Base-by-base conservation (phyloP, 2,113 vertebrate species). In the Recurvirostra avosetta region DNA sequence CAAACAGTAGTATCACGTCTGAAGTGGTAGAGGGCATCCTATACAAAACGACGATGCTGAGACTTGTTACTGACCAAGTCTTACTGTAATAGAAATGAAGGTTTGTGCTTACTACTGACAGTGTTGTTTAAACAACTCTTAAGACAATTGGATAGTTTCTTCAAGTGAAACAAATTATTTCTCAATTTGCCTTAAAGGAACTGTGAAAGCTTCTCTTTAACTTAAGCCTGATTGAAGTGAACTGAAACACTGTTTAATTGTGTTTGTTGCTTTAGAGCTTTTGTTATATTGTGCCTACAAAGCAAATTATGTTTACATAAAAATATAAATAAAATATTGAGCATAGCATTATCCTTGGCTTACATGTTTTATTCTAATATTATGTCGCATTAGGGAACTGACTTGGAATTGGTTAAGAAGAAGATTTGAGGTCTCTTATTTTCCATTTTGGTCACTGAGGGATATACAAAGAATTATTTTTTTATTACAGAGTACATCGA, bases 241-340 rank as follows among this genome's bases (percentile, higher is more conserved):
- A 98, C 96, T 91, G 95, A 97, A 96, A 94, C 97, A 97, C 98
- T 96, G 98, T 99, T 98, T 97, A 97, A 97, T 96, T 98, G 98
- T 98, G 97, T 98, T 97, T 97, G 98, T 98, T 98, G 98, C 98
- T 98, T 98, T 98, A 98, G 97, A 98, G 98, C 98, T 99, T 98
- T 98, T 97, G 98, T 98, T 99, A 98, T 98, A 97, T 98, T 98
- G 98, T 99, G 98, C 98, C 98, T 98, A 98, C 95, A 97, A 98
- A 98, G 97, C 97, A 97, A 98, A 97, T 98, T 99, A 98, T 98
- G 98, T 99, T 99, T 99, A 99, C 98, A 98, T 97, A 97, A 98
- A 97, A 97, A 98, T 98, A 98, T 98, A 98, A 99, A 99, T 99
- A 99, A 99, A 99, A 98, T 96, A 98, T 98, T 98, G 97, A 98